Evolutionary conservation across 2,113 vertebrate genomes (phyloP).

Genomic region (Neogobius melanostomus): DNA sequence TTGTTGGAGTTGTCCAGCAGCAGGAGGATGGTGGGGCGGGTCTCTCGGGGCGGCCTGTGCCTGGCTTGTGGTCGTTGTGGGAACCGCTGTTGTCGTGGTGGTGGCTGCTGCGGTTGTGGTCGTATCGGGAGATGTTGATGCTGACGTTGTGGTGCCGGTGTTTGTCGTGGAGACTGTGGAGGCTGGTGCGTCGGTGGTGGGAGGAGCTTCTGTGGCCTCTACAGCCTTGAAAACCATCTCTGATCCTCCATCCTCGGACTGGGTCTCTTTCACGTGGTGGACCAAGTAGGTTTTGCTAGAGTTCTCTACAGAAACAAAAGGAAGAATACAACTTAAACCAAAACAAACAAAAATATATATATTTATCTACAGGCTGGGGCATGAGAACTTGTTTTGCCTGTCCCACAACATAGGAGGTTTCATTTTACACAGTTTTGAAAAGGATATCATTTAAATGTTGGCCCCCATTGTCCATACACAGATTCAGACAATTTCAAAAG

Average conservation of each 20-base stretch:
- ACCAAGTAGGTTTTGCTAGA: conserved; percentile 58
- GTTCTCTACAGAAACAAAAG: conserved; percentile 70
- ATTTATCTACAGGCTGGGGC: neutral
- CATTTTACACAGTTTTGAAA: too few species aligned
- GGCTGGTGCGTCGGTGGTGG: conserved; percentile 18
- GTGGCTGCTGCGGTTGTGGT: conserved; percentile 37
- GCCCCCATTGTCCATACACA: too few species aligned
- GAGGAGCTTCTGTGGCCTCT: conserved; percentile 42
- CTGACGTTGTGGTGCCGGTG: conserved; percentile 17
- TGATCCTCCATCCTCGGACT: conserved; percentile 62
- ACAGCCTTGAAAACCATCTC: conserved; percentile 55
- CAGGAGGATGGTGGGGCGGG: conserved; percentile 65
- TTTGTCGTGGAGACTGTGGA: conserved; percentile 21
- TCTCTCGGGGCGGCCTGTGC: conserved; percentile 41
- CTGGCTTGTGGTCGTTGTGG: conserved; percentile 42
- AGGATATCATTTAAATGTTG: too few species aligned
- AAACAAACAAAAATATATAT: neutral
- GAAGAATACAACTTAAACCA: neutral
- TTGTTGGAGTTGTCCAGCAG: conserved; percentile 73
- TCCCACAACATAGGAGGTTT: too few species aligned
- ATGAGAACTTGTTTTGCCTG: too few species aligned
- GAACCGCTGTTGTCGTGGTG: conserved; percentile 29
- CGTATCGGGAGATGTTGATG: conserved; percentile 16
- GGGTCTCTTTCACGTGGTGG: conserved; percentile 70
- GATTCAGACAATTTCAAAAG: too few species aligned